Conservation (phyloP, 1,140 invertebrate species). For the Tigriopus japonicus region DNA sequence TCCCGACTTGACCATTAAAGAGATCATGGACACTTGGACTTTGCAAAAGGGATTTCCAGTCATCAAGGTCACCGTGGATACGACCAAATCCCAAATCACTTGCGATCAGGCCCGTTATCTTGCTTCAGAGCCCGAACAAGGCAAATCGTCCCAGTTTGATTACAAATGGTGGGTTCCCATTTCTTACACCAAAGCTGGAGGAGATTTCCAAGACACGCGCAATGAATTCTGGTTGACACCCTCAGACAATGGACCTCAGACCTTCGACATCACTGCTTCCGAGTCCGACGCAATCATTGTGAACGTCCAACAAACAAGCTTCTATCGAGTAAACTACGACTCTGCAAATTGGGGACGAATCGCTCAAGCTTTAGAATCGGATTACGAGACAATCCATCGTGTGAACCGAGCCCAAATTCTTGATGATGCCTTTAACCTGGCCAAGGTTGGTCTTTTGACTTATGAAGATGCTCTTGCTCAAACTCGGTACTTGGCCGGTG, state of each 20-base stretch:
- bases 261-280: background rate
- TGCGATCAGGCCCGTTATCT: constrained; percentile 54
- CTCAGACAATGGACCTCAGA: constrained; percentile 30
- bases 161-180: constrained; percentile 60
- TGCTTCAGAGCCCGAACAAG: constrained; percentile 28
- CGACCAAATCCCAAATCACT: constrained; percentile 25
- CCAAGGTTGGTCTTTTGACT: constrained; percentile 45
- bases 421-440: constrained; percentile 30
- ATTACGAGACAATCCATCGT: constrained; percentile 17
- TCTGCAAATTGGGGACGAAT: constrained; percentile 42
- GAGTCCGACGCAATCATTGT: constrained; percentile 56
- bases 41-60: constrained; percentile 30
- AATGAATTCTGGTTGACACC: constrained; percentile 38
- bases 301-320: constrained; percentile 64
- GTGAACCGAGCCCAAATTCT: constrained; percentile 28
- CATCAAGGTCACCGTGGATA: constrained; percentile 23
- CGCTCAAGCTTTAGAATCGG: constrained; percentile 29
- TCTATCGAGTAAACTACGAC: constrained; percentile 68
- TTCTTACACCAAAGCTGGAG: constrained; percentile 44
- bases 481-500: constrained; percentile 45
- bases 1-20: constrained; percentile 22
- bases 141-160: constrained; percentile 15
- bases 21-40: constrained; percentile 29
- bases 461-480: constrained; percentile 43
- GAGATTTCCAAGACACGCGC: constrained; percentile 21